Evolutionary conservation across 2,113 vertebrate genomes (phyloP).

Genomic region (Notothenia coriiceps): DNA sequence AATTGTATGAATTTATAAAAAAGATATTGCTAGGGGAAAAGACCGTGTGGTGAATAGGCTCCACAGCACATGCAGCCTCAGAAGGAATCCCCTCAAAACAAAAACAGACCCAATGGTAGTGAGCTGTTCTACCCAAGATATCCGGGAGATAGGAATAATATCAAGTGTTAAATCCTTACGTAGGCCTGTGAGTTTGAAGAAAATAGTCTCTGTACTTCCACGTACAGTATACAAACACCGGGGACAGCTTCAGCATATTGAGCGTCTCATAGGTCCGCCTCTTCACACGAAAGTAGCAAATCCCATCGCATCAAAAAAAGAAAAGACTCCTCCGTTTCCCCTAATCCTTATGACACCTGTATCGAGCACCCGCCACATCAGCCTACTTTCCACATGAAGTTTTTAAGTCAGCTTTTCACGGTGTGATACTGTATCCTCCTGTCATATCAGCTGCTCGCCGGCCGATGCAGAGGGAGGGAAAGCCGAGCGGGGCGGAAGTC

Average conservation of each 20-base stretch:
- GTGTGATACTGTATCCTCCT: conserved; percentile 52
- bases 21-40: background rate
- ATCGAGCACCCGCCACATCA: conserved; percentile 48
- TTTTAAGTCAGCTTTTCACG: conserved; percentile 61
- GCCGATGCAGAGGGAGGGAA: conserved; percentile 61
- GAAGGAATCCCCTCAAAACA: conserved; percentile 60
- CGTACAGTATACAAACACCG: conserved; percentile 73
- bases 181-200: conserved; percentile 45
- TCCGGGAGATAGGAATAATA: conserved; percentile 24
- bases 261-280: conserved; percentile 73
- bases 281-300: conserved; percentile 73
- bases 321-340: conserved; percentile 20
- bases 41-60: conserved; percentile 1
- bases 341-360: conserved; percentile 28
- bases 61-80: conserved; percentile 51
- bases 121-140: conserved; percentile 26
- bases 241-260: conserved; percentile 74
- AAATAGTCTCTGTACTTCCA: conserved; percentile 79
- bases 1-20: conserved; percentile 10
- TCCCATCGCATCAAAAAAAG: conserved; percentile 63
- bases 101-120: conserved; percentile 10
- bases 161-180: conserved; percentile 65
- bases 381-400: conserved; percentile 60
- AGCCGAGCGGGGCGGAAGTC: conserved; percentile 81
- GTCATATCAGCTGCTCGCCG: conserved; percentile 70